A percentile compares a stretch with the other conserved stretches of the same genome.
Conservation (phyloP, 1,140 invertebrate species). For the Eciton burchellii region DNA sequence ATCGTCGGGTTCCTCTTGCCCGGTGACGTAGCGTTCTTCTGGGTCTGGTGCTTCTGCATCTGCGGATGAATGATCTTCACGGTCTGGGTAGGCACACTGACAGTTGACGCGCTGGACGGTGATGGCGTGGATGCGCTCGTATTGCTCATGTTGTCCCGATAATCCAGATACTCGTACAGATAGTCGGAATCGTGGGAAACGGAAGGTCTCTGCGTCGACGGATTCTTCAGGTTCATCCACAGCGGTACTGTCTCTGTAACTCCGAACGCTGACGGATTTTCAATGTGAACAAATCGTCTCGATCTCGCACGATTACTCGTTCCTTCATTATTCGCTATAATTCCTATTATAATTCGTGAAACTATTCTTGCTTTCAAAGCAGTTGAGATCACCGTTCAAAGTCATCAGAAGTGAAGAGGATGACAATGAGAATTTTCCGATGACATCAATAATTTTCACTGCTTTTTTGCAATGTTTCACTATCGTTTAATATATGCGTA, state of each 20-base stretch:
- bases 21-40: conserved; percentile 62
- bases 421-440: neutral
- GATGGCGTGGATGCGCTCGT: neutral
- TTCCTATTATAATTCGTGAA: neutral
- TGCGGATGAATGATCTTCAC: conserved; percentile 46
- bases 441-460: neutral
- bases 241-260: conserved; percentile 71
- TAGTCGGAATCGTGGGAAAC: conserved; percentile 91
- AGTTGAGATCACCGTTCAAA: neutral
- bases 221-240: conserved; percentile 78
- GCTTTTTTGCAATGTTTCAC: neutral
- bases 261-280: conserved; percentile 63
- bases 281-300: neutral
- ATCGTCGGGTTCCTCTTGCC: conserved; percentile 73
- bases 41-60: conserved; percentile 38
- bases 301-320: neutral
- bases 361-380: neutral
- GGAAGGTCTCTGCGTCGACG: conserved; percentile 84
- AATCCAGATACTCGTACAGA: conserved; percentile 93
- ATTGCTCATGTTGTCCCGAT: conserved; percentile 86
- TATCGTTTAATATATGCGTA: neutral
- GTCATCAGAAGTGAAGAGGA: neutral
- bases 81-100: conserved; percentile 8
- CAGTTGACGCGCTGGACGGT: conserved; percentile 2
- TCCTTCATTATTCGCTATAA: neutral